Base-by-base conservation (phyloP, 2,797 vertebrate species). In the Sebastes taczanowskii region DNA sequence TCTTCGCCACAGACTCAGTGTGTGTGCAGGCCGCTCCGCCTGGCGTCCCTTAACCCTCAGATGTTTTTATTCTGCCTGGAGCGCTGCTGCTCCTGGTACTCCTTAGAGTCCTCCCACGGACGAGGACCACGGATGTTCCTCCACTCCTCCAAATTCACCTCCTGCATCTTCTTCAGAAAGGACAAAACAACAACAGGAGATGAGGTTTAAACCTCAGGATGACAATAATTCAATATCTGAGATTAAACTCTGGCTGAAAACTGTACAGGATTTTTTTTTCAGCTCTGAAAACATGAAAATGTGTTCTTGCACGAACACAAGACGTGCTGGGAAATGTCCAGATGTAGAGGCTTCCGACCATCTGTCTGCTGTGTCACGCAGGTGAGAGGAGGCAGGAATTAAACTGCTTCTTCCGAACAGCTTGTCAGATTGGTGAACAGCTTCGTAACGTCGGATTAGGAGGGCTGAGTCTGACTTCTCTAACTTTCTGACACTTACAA, bases 41-140 rank as follows among this genome's bases (percentile, higher is more conserved):
- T 1, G 20, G 1, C 1, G 0, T 66, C 27, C 14, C 32, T 1
- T 11, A 27, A 27, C 23, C 14, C 58, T 94, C 90, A 93, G 23
- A 77, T 72, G 25, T 65, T 71, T 71, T 89, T 89, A 49, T 53
- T 78, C 66, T 65, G 82, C 18, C 46, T 61, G 27, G 34, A 22
- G 49, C 91, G 87, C 88, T 96, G 93, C 88, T 95, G 89, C 18
- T 96, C 92, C 88, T 96, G 95, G 85, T 82, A 92, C 11, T 93
- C 91, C 58, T 23, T 93, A 1, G 98, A 97, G 91, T 98, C 96
- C 91, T 99, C 98, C 98, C 97, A 98, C 38, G 95, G 97, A 66
- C 97, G 95, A 9, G 98, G 98, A n/a, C 98, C 98, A 68, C 98
- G 96, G 90, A 99, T 97, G 91, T 99, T 99, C 90, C 93, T 97